These are phyloP conservation scores for Drosophila willistoni DNA, from an alignment of 1,140 invertebrate species.

Conservation along the genomic window DNA sequence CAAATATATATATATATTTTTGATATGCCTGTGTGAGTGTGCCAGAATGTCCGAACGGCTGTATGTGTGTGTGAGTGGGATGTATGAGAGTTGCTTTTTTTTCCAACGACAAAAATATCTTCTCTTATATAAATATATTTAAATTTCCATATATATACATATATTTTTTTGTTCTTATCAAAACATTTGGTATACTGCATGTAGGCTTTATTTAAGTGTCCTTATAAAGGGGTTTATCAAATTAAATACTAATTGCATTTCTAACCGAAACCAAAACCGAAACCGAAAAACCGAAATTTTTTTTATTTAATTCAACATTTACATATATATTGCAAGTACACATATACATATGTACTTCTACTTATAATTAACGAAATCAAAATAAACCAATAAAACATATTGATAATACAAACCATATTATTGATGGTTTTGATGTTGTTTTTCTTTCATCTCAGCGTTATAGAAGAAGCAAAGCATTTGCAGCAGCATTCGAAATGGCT, in stretches of 20 bases:
- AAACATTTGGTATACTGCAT: slow-evolving; percentile 56
- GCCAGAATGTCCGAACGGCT: slow-evolving; percentile 9
- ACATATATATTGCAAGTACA: background rate
- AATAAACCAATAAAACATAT: slow-evolving; percentile 9
- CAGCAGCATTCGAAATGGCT: too few relatives aligned
- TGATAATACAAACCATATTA: background rate
- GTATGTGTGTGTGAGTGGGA: slow-evolving; percentile 34
- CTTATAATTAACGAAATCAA: slow-evolving; percentile 3
- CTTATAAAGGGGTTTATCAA: slow-evolving; percentile 68
- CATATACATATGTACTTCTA: background rate
- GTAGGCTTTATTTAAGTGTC: slow-evolving; percentile 76
- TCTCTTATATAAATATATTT: slow-evolving; percentile 46
- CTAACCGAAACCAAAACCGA: slow-evolving; percentile 3
- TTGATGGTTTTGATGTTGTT: too few relatives aligned
- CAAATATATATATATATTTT: slow-evolving; percentile 63
- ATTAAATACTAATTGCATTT: slow-evolving; percentile 18
- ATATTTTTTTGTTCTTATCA: slow-evolving; percentile 34
- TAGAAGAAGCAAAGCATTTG: too few relatives aligned
- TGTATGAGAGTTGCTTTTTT: slow-evolving; percentile 29
- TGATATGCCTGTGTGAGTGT: slow-evolving; percentile 68
- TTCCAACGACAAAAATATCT: slow-evolving; percentile 15
- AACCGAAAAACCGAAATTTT: background rate
- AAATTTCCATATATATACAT: slow-evolving; percentile 36
- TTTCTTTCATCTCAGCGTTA: too few relatives aligned
- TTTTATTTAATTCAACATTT: slow-evolving; percentile 10